These are phyloP conservation scores for Pseudachorutes palmiensis DNA, from an alignment of 1,140 invertebrate species.

Conservation along the genomic window DNA sequence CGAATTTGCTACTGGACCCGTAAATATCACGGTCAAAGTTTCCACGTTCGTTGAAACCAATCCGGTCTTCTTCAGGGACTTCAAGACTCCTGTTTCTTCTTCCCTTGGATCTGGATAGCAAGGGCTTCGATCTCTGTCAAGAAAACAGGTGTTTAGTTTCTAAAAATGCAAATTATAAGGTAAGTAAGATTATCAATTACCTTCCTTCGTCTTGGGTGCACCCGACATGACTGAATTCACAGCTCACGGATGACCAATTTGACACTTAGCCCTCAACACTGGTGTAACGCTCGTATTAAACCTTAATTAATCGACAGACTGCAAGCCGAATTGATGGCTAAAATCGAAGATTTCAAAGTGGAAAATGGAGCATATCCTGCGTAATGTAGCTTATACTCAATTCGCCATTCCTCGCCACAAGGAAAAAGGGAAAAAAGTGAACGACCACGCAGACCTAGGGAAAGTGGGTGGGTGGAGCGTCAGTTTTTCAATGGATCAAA, in stretches of 20 bases:
- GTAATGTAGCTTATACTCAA: too few species aligned
- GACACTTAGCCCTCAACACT: too few species aligned
- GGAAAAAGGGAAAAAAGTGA: too few species aligned
- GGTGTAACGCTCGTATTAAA: too few species aligned
- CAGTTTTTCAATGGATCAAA: too few species aligned
- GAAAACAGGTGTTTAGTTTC: constrained; percentile 26
- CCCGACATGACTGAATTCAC: constrained; percentile 13
- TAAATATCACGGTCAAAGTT: constrained; percentile 92
- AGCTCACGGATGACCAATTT: not conserved
- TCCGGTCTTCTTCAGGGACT: constrained; percentile 57
- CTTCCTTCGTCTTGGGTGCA: constrained; percentile 21
- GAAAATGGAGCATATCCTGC: too few species aligned
- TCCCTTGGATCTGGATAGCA: constrained; percentile 78
- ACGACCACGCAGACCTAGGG: too few species aligned
- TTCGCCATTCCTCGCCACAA: too few species aligned
- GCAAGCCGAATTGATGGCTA: too few species aligned
- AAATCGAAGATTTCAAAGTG: too few species aligned
- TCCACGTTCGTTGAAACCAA: constrained; percentile 78
- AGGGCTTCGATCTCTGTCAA: constrained; percentile 83
- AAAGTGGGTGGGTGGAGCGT: too few species aligned
- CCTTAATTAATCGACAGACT: too few species aligned
- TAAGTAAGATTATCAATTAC: constrained; percentile 3
- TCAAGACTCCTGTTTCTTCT: constrained; percentile 58
- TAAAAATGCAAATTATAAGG: not conserved
- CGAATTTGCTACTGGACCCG: constrained; percentile 71